These are phyloP conservation scores for Cyclophora albipunctata DNA, from an alignment of 2,888 invertebrate species.

Conservation along the genomic window DNA sequence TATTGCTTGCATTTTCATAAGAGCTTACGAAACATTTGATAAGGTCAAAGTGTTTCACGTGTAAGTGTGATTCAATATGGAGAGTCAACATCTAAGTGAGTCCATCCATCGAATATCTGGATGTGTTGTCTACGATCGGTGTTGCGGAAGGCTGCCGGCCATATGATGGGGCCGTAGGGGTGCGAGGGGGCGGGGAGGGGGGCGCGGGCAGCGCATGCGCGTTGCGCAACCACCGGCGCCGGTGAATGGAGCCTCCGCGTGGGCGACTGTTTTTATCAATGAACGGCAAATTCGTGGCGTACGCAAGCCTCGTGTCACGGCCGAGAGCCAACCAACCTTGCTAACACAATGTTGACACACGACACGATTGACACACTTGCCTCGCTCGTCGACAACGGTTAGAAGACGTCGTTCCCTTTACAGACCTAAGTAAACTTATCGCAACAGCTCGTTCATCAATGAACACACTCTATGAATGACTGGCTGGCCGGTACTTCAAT, in stretches of 20 bases:
- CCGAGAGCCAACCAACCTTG: constrained; percentile 45
- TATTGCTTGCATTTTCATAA: too few species aligned
- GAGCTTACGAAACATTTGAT: constrained; percentile 6
- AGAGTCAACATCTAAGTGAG: not conserved
- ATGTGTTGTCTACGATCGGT: constrained; percentile 10
- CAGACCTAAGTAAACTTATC: not conserved
- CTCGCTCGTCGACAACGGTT: constrained; percentile 10
- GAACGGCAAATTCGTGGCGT: constrained; percentile 68
- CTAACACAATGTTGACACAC: constrained; percentile 60
- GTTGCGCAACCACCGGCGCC: constrained; percentile 65
- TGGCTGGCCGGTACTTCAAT: too few species aligned
- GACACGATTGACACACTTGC: constrained; percentile 28
- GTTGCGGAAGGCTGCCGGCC: constrained; percentile 36
- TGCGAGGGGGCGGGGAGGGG: constrained; percentile 21
- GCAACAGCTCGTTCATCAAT: too few species aligned
- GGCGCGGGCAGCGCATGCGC: constrained; percentile 43
- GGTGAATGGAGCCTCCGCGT: constrained; percentile 63
- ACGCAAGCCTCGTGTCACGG: constrained; percentile 67
- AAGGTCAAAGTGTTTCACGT: constrained; percentile 16
- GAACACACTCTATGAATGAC: too few species aligned
- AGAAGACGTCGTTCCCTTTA: constrained; percentile 12
- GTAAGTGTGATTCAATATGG: constrained; percentile 9
- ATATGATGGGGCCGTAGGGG: constrained; percentile 21
- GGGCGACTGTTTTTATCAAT: constrained; percentile 72
- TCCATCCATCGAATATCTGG: too few species aligned